Conservation (phyloP, 2,888 invertebrate genomes). For the Nemotelus pantherinus region DNA sequence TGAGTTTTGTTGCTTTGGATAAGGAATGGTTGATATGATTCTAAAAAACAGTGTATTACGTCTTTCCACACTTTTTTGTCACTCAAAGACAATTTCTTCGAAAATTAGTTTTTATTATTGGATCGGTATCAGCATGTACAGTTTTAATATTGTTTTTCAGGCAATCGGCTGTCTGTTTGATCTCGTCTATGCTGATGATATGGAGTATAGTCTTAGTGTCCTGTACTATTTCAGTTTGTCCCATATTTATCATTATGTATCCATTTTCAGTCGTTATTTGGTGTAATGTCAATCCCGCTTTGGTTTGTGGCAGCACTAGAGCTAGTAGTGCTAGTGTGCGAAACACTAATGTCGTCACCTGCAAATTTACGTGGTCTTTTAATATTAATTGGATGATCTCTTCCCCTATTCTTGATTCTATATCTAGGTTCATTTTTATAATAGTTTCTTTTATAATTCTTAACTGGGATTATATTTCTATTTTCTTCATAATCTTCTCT, state of each 20-base stretch:
- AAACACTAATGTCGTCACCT: slow-evolving; percentile 6
- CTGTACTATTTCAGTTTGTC: slow-evolving; percentile 27
- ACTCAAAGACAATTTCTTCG: no score
- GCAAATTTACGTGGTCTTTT: slow-evolving; percentile 26
- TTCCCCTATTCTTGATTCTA: background rate
- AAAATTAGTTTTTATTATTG: no score
- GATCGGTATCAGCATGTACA: background rate
- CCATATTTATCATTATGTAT: slow-evolving; percentile 11
- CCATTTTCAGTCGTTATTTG: slow-evolving; percentile 28
- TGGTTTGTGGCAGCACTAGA: background rate
- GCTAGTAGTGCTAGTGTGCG: background rate
- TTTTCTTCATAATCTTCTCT: slow-evolving; percentile 21
- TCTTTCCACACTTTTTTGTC: no score
- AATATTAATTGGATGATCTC: slow-evolving; percentile 18
- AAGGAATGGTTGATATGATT: no score
- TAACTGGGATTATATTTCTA: slow-evolving; percentile 19
- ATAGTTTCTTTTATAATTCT: slow-evolving; percentile 22
- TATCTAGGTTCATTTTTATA: slow-evolving; percentile 22
- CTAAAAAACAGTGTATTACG: no score
- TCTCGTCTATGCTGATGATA: slow-evolving; percentile 5
- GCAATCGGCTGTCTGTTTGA: slow-evolving; percentile 12
- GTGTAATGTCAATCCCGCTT: background rate
- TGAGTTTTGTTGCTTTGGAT: no score
- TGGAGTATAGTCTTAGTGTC: slow-evolving; percentile 13
- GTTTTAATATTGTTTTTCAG: slow-evolving; percentile 8